These are phyloP conservation scores for Drosophila cardini DNA, from an alignment of 1,140 invertebrate species.

Conservation along the genomic window DNA sequence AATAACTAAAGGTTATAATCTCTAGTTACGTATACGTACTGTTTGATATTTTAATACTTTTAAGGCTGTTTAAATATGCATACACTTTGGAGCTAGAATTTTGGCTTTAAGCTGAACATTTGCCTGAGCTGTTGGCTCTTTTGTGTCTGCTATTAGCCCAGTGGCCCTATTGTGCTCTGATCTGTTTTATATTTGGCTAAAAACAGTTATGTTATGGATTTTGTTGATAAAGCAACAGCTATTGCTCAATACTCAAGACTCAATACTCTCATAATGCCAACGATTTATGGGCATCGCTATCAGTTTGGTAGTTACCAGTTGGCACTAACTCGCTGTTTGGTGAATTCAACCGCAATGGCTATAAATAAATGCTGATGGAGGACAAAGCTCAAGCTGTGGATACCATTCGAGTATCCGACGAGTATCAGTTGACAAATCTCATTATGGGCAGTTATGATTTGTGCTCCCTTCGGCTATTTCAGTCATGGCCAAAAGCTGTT, in stretches of 20 bases:
- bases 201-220: slow-evolving; percentile 5
- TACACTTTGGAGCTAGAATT: not conserved
- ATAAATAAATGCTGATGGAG: slow-evolving; percentile 46
- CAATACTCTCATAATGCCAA: slow-evolving; percentile 12
- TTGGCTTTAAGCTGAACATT: slow-evolving; percentile 2
- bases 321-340: not conserved
- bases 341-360: slow-evolving; percentile 27
- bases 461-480: slow-evolving; percentile 20
- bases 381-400: slow-evolving; percentile 10
- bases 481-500: not conserved
- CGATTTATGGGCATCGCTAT: slow-evolving; percentile 46
- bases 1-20: not conserved
- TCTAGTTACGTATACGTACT: not conserved
- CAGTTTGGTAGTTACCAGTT: slow-evolving; percentile 25
- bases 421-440: slow-evolving; percentile 74
- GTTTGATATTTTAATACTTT: not conserved
- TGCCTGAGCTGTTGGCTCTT: not conserved
- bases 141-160: slow-evolving; percentile 10
- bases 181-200: slow-evolving; percentile 1
- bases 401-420: slow-evolving; percentile 34
- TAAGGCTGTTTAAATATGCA: not conserved
- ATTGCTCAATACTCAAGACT: slow-evolving; percentile 37
- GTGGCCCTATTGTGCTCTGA: slow-evolving; percentile 1
- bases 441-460: slow-evolving; percentile 55
- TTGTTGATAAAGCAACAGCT: slow-evolving; percentile 42